phyloP scores from a whole-genome alignment of 2,888 invertebrate genomes.

The Phoenoteleia sp. region DNA sequence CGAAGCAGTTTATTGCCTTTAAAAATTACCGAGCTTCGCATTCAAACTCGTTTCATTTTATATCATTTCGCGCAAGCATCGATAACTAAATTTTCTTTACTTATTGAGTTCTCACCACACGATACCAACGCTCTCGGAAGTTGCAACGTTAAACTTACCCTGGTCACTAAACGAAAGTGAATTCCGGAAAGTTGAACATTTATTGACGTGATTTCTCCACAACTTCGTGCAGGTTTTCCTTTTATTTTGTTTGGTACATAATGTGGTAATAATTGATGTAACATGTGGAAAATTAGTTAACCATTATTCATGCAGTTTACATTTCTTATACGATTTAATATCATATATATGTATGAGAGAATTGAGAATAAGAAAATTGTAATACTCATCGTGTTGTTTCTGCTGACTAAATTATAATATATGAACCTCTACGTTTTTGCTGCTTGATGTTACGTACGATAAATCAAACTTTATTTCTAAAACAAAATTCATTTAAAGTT shows the following conservation, averaged over 20 bases:
- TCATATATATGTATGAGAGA: neutral
- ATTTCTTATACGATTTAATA: neutral
- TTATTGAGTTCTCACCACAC: constrained; percentile 48
- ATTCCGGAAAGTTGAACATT: constrained; percentile 45
- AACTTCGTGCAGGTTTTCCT: constrained; percentile 9
- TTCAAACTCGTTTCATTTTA: constrained; percentile 35
- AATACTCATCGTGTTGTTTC: neutral
- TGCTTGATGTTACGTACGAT: neutral
- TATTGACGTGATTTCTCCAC: constrained; percentile 46
- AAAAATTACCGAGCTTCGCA: constrained; percentile 6
- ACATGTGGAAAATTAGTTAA: constrained; percentile 13
- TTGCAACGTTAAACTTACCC: constrained; percentile 36
- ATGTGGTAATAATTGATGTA: constrained; percentile 27
- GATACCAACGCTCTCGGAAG: constrained; percentile 26
- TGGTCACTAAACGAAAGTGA: constrained; percentile 36
- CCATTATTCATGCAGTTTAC: neutral
- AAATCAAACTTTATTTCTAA: neutral
- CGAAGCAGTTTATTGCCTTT: neutral
- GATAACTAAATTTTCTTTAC: constrained; percentile 51
- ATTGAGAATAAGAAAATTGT: neutral
- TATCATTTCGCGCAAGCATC: constrained; percentile 19
- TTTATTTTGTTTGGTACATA: constrained; percentile 1
- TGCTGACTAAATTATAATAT: no score
- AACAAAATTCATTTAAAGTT: no score
- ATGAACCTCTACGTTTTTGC: no score